Conservation (phyloP, 2,888 invertebrate genomes). For the Eupeodes latifasciatus region DNA sequence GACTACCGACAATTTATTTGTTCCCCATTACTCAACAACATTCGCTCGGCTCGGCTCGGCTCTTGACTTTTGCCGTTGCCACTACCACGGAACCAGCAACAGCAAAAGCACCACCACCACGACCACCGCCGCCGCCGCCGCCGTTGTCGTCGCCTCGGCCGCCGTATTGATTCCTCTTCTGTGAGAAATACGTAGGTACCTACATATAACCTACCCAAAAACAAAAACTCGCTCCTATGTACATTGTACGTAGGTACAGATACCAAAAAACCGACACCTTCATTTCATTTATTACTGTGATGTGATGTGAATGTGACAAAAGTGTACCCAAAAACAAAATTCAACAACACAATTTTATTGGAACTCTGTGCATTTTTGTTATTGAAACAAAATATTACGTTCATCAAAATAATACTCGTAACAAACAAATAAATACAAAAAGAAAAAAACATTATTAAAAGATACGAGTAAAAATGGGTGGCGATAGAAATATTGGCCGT, state of each 20-base stretch:
- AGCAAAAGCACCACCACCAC: background rate
- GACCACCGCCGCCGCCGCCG: background rate
- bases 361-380: background rate
- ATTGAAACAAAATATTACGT: background rate
- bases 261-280: background rate
- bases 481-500: background rate
- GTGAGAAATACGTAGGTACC: slow-evolving; percentile 17
- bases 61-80: too few relatives aligned
- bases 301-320: background rate
- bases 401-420: background rate
- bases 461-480: background rate
- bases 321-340: background rate
- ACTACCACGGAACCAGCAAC: slow-evolving; percentile 10
- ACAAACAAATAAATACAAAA: background rate
- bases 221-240: too few relatives aligned
- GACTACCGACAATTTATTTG: slow-evolving; percentile 22
- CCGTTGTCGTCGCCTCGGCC: background rate
- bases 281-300: slow-evolving; percentile 11
- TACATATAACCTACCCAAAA: too few relatives aligned
- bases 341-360: background rate
- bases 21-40: background rate
- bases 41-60: too few relatives aligned
- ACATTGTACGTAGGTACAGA: background rate
- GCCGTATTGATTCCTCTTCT: slow-evolving; percentile 13
- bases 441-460: too few relatives aligned